Conservation (phyloP, 1,140 invertebrate species). For the Matsumurasca onukii region DNA sequence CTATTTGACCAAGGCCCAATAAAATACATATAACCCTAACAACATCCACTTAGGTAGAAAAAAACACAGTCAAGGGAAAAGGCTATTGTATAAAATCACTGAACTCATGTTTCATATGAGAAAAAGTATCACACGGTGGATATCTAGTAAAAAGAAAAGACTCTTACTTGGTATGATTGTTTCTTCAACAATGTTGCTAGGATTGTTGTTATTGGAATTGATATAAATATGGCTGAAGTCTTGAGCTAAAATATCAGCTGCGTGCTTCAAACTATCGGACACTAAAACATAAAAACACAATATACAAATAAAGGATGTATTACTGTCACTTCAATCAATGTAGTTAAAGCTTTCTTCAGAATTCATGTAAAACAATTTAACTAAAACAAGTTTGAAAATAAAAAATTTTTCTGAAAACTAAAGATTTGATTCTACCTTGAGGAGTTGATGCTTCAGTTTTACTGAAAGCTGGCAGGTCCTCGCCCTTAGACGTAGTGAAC, state of each 20-base stretch:
- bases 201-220: constrained; percentile 44
- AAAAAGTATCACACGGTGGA: too few relatives aligned
- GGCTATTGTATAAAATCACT: too few relatives aligned
- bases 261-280: constrained; percentile 25
- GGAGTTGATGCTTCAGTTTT: too few relatives aligned
- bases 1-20: too few relatives aligned
- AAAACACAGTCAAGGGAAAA: too few relatives aligned
- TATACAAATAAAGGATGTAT: too few relatives aligned
- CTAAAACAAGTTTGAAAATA: not conserved
- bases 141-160: constrained; percentile 44
- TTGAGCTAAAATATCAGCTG: constrained; percentile 7
- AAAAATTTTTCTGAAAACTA: not conserved
- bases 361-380: not conserved
- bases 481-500: constrained; percentile 20
- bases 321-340: too few relatives aligned
- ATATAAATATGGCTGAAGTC: not conserved
- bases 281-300: constrained; percentile 14
- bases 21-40: too few relatives aligned
- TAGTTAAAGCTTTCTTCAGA: not conserved
- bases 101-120: too few relatives aligned
- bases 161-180: constrained; percentile 4
- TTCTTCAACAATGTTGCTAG: constrained; percentile 40
- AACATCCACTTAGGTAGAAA: too few relatives aligned
- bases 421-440: too few relatives aligned
- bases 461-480: not conserved